These are phyloP conservation scores for Pemphredon lugubris DNA, from an alignment of 2,888 invertebrate genomes.

Conservation along the genomic window DNA sequence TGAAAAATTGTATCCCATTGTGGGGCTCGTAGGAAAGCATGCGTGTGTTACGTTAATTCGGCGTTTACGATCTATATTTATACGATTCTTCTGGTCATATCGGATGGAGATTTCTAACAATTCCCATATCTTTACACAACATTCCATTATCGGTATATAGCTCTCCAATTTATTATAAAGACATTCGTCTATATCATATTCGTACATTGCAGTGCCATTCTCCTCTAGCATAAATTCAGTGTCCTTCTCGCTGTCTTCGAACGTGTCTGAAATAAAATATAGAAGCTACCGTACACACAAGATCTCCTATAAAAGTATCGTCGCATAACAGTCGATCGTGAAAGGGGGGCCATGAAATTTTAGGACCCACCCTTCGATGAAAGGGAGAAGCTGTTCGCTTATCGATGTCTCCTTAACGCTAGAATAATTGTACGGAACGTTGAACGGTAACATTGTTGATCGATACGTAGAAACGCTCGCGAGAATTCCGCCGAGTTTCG, in stretches of 20 bases:
- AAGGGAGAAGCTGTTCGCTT: too few species aligned
- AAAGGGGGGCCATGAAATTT: too few species aligned
- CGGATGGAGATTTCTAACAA: conserved; percentile 16
- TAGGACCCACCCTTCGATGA: too few species aligned
- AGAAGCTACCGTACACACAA: conserved; percentile 57
- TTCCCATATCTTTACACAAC: conserved; percentile 12
- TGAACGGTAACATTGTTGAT: too few species aligned
- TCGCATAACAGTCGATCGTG: too few species aligned
- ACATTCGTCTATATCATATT: conserved; percentile 59
- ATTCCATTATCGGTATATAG: conserved; percentile 31
- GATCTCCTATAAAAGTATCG: background rate
- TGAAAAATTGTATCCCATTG: too few species aligned
- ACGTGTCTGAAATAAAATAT: conserved; percentile 75
- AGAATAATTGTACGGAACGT: too few species aligned
- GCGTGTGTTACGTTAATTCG: conserved; percentile 14
- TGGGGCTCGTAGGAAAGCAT: too few species aligned
- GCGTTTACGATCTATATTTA: conserved; percentile 30
- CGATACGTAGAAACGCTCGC: too few species aligned
- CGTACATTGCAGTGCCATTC: conserved; percentile 78
- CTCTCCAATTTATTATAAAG: conserved; percentile 19
- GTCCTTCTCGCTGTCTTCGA: conserved; percentile 79
- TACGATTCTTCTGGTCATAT: conserved; percentile 31
- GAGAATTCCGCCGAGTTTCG: too few species aligned
- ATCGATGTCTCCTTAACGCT: too few species aligned
- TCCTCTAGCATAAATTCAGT: conserved; percentile 76